Evolutionary conservation across 2,888 invertebrate species (phyloP), one percentile per base, ranked within the genome.

Genomic region (Apantesis nais): DNA sequence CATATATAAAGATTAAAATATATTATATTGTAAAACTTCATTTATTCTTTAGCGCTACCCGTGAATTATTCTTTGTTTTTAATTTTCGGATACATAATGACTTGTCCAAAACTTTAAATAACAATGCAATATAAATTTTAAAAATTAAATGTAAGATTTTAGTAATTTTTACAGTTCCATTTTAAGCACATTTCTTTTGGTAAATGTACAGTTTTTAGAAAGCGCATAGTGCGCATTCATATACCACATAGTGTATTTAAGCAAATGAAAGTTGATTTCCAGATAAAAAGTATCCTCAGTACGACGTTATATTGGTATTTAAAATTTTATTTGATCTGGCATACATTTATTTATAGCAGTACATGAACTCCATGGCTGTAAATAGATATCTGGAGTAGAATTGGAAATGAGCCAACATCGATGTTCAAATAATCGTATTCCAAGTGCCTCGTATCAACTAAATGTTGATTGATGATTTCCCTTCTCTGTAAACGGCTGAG

Each of bases 381-480:
- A 82, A 80, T 80, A 78, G 73, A 76, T 76, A 78, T 79, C 75
- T 74, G 77, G 79, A 79, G 75, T 89, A 85, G 86, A 89, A 86
- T 90, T 94, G 92, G 93, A 91, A 86, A 88, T 85, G 83, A 76
- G 92, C 93, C 93, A 93, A 89, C 84, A 80, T 86, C 86, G 88
- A 89, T 89, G 88, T 89, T 87, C 87, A 88, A 83, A 88, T 91
- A 90, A 93, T 92, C 88, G 89, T 90, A 89, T 90, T 90, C 87
- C 85, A 86, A 93, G 90, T 92, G 92, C 86, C n/a, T 89, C 88
- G 88, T 90, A 90, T 91, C 89, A 91, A 89, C 88, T 90, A 88
- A 90, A 89, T 89, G 89, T 88, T 92, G 92, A 93, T 92, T 90
- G 89, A 93, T 93, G 85, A 83, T 88, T 92, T 92, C 91, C 91